Evolutionary conservation across 2,797 vertebrate species (phyloP).

Genomic region (Arctocebus calabarensis): DNA sequence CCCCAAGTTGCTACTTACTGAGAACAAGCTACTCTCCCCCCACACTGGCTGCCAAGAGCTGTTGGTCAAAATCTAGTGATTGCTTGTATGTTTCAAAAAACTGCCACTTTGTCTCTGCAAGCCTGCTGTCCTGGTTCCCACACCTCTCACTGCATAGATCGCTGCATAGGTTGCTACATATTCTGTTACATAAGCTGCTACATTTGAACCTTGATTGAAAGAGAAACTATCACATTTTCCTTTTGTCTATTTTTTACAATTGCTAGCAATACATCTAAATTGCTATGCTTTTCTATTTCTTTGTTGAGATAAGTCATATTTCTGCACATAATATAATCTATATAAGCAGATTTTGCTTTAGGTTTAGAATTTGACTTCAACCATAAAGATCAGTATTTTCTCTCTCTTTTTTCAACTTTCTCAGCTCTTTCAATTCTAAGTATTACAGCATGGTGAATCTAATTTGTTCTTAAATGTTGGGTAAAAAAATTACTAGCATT

Average conservation of each 20-base stretch:
- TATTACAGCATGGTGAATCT: not conserved
- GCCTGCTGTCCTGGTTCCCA: no score
- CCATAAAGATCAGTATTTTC: not conserved
- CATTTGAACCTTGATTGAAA: not conserved
- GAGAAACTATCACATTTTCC: not conserved
- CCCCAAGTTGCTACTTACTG: no score
- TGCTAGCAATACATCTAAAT: constrained; percentile 7
- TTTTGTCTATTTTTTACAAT: not conserved
- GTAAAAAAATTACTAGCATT: not conserved
- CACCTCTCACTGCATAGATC: no score
- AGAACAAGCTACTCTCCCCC: no score
- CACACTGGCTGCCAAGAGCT: no score
- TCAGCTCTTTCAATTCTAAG: not conserved
- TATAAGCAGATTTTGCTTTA: not conserved
- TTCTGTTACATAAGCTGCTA: no score
- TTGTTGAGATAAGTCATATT: not conserved
- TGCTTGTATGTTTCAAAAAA: no score
- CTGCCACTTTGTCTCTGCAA: no score
- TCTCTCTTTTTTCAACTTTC: not conserved
- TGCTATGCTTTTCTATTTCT: not conserved
- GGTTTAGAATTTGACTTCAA: constrained; percentile 13
- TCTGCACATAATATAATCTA: not conserved
- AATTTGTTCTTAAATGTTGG: not conserved
- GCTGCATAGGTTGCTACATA: no score
- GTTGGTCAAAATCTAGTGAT: no score